phyloP scores from a whole-genome alignment of 2,888 invertebrate genomes.

The Cataglyphis albicans region DNA sequence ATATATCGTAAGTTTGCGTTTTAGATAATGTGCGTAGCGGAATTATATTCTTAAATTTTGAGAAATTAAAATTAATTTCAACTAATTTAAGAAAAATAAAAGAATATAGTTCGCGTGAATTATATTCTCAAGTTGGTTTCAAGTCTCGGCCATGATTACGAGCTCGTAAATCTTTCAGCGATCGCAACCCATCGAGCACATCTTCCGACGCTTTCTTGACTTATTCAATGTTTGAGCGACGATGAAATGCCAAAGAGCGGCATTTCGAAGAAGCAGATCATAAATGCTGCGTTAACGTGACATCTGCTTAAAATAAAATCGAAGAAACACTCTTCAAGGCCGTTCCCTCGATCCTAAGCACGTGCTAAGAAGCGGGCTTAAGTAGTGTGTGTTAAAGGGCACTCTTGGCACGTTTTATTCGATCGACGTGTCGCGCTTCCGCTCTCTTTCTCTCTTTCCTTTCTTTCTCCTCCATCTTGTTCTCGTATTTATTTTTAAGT shows the following conservation, averaged over 20 bases:
- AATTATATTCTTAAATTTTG: background rate
- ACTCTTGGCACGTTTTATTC: constrained; percentile 54
- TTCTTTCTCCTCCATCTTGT: background rate
- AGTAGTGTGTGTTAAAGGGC: constrained; percentile 40
- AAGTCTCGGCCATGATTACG: background rate
- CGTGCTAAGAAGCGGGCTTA: constrained; percentile 59
- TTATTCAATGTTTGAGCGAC: constrained; percentile 11
- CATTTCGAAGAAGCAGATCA: constrained; percentile 33
- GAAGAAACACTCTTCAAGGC: constrained; percentile 61
- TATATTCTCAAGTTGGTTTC: background rate
- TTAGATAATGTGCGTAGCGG: background rate
- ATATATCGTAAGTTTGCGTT: constrained; percentile 88
- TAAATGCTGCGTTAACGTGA: constrained; percentile 49
- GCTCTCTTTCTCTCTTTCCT: background rate
- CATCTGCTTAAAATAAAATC: constrained; percentile 66
- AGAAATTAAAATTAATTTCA: background rate
- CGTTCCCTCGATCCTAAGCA: constrained; percentile 58
- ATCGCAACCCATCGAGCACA: constrained; percentile 11
- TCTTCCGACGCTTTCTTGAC: constrained; percentile 30
- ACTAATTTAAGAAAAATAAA: background rate
- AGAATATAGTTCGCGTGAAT: background rate
- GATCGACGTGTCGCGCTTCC: constrained; percentile 52
- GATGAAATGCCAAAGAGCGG: constrained; percentile 19
- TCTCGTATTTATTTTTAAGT: constrained; percentile 33
- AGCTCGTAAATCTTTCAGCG: constrained; percentile 35